phyloP scores from a whole-genome alignment of 2,797 vertebrate species.

The Aulostomus chinensis region DNA sequence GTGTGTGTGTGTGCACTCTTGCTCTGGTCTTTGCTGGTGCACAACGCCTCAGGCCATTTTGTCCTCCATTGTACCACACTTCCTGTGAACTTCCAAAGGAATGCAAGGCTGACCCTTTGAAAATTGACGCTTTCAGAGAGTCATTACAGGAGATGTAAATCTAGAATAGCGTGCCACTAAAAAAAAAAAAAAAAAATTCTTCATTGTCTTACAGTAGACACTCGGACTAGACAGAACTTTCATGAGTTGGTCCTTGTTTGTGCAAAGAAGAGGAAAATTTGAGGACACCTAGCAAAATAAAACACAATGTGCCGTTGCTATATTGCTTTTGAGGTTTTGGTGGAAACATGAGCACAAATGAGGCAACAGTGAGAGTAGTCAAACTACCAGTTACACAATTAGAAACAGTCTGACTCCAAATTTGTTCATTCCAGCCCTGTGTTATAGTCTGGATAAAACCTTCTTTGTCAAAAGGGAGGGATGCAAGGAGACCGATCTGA shows the following conservation, averaged over 20 bases:
- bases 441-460: constrained; percentile 41
- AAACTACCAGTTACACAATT: constrained; percentile 45
- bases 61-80: constrained; percentile 71
- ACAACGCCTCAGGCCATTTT: constrained; percentile 74
- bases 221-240: constrained; percentile 25
- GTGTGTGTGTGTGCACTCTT: not conserved
- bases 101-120: constrained; percentile 66
- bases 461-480: constrained; percentile 34
- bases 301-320: constrained; percentile 46
- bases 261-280: constrained; percentile 24
- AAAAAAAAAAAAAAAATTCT: constrained; percentile 38
- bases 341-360: constrained; percentile 61
- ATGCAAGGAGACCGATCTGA: constrained; percentile 27
- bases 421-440: constrained; percentile 43
- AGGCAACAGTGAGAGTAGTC: constrained; percentile 46
- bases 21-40: constrained; percentile 27
- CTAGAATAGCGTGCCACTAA: constrained; percentile 39
- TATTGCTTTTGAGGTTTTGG: constrained; percentile 58
- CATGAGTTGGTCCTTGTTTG: constrained; percentile 20
- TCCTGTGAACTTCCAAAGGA: constrained; percentile 76
- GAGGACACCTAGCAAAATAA: constrained; percentile 32
- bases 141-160: constrained; percentile 56
- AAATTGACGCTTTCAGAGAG: constrained; percentile 58
- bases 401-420: constrained; percentile 62
- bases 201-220: constrained; percentile 24